These are phyloP conservation scores for Oncorhynchus gorbuscha DNA, from an alignment of 2,113 vertebrate species.

Conservation along the genomic window DNA sequence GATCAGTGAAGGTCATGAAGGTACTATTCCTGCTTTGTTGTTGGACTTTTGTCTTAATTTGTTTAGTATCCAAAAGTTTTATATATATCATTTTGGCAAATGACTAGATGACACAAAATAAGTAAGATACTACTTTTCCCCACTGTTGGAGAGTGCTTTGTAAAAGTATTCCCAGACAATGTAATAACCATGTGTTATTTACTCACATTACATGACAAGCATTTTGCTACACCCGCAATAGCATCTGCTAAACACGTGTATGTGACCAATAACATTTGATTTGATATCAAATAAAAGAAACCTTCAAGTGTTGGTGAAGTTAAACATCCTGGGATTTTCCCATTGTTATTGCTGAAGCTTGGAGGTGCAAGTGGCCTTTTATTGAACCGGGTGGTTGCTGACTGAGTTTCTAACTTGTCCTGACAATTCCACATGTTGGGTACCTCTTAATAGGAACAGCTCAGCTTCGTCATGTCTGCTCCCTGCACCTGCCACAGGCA, in stretches of 20 bases:
- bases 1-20: too few species aligned
- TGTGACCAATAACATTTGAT: slow-evolving; percentile 13
- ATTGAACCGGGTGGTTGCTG: slow-evolving; percentile 64
- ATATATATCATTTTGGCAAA: too few species aligned
- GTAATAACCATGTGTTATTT: slow-evolving; percentile 65
- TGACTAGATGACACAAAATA: too few species aligned
- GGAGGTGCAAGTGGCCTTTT: slow-evolving; percentile 62
- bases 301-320: slow-evolving; percentile 46
- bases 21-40: too few species aligned
- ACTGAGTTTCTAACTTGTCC: slow-evolving; percentile 82
- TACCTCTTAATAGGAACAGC: slow-evolving; percentile 74
- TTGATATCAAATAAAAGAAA: slow-evolving; percentile 48
- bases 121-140: slow-evolving; percentile 6
- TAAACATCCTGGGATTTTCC: slow-evolving; percentile 57
- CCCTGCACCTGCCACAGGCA: slow-evolving; percentile 97
- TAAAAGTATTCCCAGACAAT: slow-evolving; percentile 50
- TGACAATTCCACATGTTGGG: slow-evolving; percentile 81
- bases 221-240: too few species aligned
- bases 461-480: slow-evolving; percentile 69
- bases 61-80: too few species aligned
- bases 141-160: slow-evolving; percentile 38
- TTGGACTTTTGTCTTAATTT: too few species aligned
- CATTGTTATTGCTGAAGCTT: slow-evolving; percentile 49
- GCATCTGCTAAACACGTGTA: too few species aligned
- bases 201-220: slow-evolving; percentile 46